Conservation (phyloP, 2,888 invertebrate species). For the Sesia apiformis region DNA sequence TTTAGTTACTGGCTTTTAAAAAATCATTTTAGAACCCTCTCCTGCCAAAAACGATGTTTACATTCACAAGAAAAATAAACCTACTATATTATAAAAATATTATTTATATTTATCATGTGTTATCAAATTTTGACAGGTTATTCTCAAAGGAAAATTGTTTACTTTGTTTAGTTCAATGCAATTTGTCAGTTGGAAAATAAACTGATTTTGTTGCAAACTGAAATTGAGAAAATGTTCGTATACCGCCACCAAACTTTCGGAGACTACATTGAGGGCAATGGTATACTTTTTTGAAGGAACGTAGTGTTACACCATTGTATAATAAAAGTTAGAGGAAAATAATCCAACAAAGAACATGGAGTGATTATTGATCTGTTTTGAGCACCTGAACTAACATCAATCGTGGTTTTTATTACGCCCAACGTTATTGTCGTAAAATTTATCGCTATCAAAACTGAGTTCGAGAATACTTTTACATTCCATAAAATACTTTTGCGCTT, state of each 20-base stretch:
- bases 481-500: constrained; percentile 31
- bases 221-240: constrained; percentile 61
- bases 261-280: constrained; percentile 28
- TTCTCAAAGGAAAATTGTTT: constrained; percentile 52
- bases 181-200: constrained; percentile 65
- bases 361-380: constrained; percentile 12
- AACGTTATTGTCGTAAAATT: constrained; percentile 21
- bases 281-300: constrained; percentile 39
- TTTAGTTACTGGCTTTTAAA: constrained; percentile 33
- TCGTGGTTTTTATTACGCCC: constrained; percentile 22
- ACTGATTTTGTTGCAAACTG: constrained; percentile 68
- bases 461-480: constrained; percentile 22
- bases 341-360: not conserved
- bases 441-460: constrained; percentile 30
- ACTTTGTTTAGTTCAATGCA: constrained; percentile 56
- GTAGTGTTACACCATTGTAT: constrained; percentile 11
- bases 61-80: not conserved
- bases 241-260: constrained; percentile 41
- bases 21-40: constrained; percentile 17
- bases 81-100: not conserved
- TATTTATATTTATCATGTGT: not conserved
- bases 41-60: not conserved
- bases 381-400: constrained; percentile 18
- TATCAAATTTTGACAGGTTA: constrained; percentile 40
- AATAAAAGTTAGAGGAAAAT: constrained; percentile 12